Evolutionary conservation across 2,888 invertebrate genomes (phyloP).

Genomic region (Nasonovia ribisnigri): DNA sequence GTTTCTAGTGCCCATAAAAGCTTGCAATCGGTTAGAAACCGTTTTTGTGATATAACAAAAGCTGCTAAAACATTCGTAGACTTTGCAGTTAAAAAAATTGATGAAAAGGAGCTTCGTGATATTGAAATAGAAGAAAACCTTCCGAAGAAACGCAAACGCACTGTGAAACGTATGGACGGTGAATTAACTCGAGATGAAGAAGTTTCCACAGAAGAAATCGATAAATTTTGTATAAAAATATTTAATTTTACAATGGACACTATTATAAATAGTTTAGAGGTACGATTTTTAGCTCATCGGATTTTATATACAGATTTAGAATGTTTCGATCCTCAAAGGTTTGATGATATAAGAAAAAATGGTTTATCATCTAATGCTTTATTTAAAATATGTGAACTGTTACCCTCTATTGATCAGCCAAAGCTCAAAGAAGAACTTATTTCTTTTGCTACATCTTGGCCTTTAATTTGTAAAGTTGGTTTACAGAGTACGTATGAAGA

Average conservation of each 20-base stretch:
- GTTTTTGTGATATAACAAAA: constrained; percentile 25
- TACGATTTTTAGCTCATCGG: constrained; percentile 15
- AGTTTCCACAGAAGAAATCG: neutral
- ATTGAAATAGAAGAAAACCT: too few relatives aligned
- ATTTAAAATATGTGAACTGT: constrained; percentile 18
- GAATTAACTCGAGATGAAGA: constrained; percentile 31
- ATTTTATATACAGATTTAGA: constrained; percentile 20
- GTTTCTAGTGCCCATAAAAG: neutral
- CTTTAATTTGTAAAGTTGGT: constrained; percentile 11
- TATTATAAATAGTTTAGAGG: constrained; percentile 31
- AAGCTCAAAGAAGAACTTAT: constrained; percentile 26
- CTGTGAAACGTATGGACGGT: constrained; percentile 2
- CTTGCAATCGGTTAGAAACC: constrained; percentile 7
- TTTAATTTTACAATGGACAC: constrained; percentile 27
- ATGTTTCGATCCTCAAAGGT: constrained; percentile 25
- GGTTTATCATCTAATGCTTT: neutral
- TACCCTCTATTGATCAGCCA: constrained; percentile 16
- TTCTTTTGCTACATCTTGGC: constrained; percentile 27
- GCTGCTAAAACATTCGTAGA: too few relatives aligned
- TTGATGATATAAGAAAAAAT: constrained; percentile 25
- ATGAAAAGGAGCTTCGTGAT: too few relatives aligned
- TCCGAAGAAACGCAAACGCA: too few relatives aligned
- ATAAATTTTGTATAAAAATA: neutral
- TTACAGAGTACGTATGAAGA: constrained; percentile 13
- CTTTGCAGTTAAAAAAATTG: too few relatives aligned